phyloP scores from a whole-genome alignment of 37 sponge, comb jelly and placozoan species.

The Lycopodina hypogea region DNA sequence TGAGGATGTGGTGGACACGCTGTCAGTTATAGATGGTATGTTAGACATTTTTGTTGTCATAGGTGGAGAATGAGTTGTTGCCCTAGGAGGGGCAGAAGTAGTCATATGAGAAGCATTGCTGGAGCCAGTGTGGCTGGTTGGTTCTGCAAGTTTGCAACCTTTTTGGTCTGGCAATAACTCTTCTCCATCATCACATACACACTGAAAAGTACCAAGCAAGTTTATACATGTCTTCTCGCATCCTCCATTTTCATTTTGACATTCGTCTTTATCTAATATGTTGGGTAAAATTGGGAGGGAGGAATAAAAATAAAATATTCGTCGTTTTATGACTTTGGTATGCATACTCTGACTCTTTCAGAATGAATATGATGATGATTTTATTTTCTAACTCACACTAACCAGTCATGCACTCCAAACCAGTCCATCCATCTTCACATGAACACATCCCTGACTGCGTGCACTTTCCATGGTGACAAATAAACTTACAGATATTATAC shows the following conservation, averaged over 20 bases:
- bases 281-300: too few species aligned
- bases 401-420: constrained; percentile 4
- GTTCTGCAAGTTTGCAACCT: too few species aligned
- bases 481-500: neutral
- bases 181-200: constrained; percentile 1
- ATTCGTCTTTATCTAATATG: neutral
- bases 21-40: neutral
- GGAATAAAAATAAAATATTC: neutral
- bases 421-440: constrained; percentile 20
- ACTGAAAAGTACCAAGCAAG: constrained; percentile 3
- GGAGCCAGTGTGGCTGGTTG: too few species aligned
- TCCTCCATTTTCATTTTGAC: constrained; percentile 1
- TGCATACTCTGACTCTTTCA: too few species aligned
- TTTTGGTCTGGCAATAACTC: neutral
- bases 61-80: neutral
- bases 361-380: too few species aligned
- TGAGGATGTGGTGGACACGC: too few species aligned
- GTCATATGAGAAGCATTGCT: neutral
- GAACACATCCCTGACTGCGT: constrained; percentile 14
- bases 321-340: too few species aligned
- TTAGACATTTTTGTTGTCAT: neutral
- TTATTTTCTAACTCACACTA: too few species aligned
- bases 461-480: constrained; percentile 29
- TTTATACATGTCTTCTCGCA: constrained; percentile 13
- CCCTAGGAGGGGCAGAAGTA: neutral